Base-by-base conservation (phyloP, 1,140 invertebrate genomes). In the Lepidurus arcticus region DNA sequence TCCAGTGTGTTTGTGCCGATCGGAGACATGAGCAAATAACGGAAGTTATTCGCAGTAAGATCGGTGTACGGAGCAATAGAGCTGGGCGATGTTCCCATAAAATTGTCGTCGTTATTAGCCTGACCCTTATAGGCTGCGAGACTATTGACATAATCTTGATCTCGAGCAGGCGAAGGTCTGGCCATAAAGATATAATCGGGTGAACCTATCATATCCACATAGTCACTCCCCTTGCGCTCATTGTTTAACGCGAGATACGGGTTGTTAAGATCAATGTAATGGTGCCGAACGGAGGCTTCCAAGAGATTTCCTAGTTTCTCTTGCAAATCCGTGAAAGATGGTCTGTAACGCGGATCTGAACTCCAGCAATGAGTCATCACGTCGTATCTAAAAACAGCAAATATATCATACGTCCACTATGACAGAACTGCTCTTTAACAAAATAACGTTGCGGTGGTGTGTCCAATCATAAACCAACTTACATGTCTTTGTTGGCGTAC, bases 341-440 rank as follows among this genome's bases (percentile, higher is more conserved):
- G 95, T 78, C 95, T 85, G 11, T 88, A 83, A 0, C 88, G 88
- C 1, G 95, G 93, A 81, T 92, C 91, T 2, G 89, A 87, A 75
- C 90, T 87, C 95, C 95, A 98, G 82, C 94, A 97, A 74, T 91
- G 88, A 7, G 88, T 81, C 93, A 97, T 97, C 74, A 96, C 90
- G 42, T 92, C 86, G 83, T 96, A 94, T 75, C 91, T 92, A 79
- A 11, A 86, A 80, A 65, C 6, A 11, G 21, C 7, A n/a, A 80
- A 9, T 65, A 7, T 42, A 73, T 34, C 73, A 65, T 6, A 65
- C 47, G 21, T 65, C 11, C 5, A n/a, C 6, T 13, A 65, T 65
- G 47, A 65, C 13, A 65, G 8, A 21, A 65, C 11, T 9, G 8
- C 6, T 9, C 9, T 13, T n/a, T 21, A 65, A 16, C 1, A 26